phyloP scores from a whole-genome alignment of 1,140 invertebrate genomes.

The Andricus grossulariae region DNA sequence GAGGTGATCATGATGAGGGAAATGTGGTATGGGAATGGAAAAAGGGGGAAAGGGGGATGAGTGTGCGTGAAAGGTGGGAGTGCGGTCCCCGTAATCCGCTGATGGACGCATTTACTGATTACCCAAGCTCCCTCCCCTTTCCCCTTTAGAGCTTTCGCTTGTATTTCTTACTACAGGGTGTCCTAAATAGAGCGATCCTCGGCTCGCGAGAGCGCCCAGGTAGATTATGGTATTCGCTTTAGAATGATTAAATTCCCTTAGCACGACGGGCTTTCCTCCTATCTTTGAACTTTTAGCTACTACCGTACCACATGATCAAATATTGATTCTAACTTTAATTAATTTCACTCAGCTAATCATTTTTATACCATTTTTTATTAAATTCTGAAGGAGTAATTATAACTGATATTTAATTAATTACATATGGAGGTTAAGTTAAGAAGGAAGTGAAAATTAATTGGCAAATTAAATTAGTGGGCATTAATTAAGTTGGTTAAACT shows the following conservation, averaged over 20 bases:
- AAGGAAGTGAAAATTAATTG: constrained; percentile 7
- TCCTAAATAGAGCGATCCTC: constrained; percentile 51
- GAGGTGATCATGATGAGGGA: constrained; percentile 41
- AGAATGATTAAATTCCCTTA: constrained; percentile 31
- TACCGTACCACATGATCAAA: constrained; percentile 10
- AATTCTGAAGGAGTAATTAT: not conserved
- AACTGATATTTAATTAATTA: constrained; percentile 14
- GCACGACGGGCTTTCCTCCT: constrained; percentile 6
- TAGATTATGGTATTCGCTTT: constrained; percentile 26
- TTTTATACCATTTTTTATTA: constrained; percentile 4
- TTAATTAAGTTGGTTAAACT: not conserved
- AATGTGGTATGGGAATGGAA: constrained; percentile 46
- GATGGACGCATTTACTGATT: constrained; percentile 69
- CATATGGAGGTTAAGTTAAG: not conserved
- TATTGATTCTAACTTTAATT: constrained; percentile 28
- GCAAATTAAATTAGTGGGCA: not conserved
- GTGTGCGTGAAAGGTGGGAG: constrained; percentile 39
- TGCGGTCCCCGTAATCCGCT: constrained; percentile 64
- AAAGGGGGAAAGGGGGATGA: constrained; percentile 40
- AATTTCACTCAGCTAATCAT: constrained; percentile 28
- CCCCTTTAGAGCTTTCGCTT: constrained; percentile 62
- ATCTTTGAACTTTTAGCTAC: constrained; percentile 26
- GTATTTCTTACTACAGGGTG: constrained; percentile 64
- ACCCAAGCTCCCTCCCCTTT: constrained; percentile 57
- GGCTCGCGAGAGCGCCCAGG: constrained; percentile 35